Percentiles rank a stretch among this genome's conserved stretches.
Conservation (phyloP, 92 coral and sea anemone genomes). For the Bergia sp. region DNA sequence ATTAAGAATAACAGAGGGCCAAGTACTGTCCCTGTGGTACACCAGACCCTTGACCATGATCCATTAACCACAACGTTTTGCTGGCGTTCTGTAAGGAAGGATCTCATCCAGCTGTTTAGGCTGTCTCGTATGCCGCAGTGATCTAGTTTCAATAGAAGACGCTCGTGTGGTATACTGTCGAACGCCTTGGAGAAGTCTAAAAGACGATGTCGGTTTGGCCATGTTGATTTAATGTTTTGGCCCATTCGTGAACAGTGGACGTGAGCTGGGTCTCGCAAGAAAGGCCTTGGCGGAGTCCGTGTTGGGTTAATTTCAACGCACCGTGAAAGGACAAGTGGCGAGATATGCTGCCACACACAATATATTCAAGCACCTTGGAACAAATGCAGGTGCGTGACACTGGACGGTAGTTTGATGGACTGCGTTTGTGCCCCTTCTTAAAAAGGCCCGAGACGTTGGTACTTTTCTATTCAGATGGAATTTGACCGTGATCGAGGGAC, state of each 20-base stretch:
- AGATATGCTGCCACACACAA: neutral
- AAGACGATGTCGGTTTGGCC: slow-evolving; percentile 43
- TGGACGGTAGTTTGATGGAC: neutral
- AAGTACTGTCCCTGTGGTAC: neutral
- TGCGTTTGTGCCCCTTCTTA: neutral
- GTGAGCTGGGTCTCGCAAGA: slow-evolving; percentile 43
- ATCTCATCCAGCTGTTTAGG: neutral
- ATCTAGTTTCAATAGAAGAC: slow-evolving; percentile 1
- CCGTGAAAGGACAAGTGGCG: neutral
- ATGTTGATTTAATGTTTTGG: slow-evolving; percentile 28
- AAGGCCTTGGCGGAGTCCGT: slow-evolving; percentile 30
- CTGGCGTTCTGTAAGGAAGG: neutral
- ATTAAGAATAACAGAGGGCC: neutral
- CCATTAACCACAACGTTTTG: neutral
- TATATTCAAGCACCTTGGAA: neutral
- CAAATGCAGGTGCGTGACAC: neutral
- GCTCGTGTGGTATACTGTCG: slow-evolving; percentile 25
- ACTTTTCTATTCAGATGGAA: neutral
- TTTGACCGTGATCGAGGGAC: neutral
- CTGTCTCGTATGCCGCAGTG: neutral
- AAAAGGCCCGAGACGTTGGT: neutral
- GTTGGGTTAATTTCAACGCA: slow-evolving; percentile 20
- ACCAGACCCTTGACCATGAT: neutral
- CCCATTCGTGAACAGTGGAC: slow-evolving; percentile 4
- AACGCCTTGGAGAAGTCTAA: slow-evolving; percentile 47